Evolutionary conservation across 1,140 invertebrate genomes (phyloP), one percentile per base, ranked within the genome.

Genomic region (Sycophila sp.): DNA sequence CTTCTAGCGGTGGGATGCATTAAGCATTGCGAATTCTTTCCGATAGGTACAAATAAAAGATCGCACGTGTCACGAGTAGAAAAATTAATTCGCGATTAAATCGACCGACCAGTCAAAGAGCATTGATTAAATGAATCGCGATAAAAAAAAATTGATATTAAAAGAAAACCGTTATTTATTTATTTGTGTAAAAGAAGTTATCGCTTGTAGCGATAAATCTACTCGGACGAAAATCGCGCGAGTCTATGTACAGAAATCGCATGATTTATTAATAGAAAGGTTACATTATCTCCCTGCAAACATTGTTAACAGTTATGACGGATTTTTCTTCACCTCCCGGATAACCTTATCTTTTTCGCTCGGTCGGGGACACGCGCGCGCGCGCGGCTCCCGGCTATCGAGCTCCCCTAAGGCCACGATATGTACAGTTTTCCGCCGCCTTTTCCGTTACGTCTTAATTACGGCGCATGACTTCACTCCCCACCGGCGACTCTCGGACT

Each of bases 291-390:
- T 34, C 28, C 2, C 13, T 24, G 17, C 10, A 17, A 49, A 49
- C 17, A 49, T 49, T 63, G 28, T 63, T 63, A 63, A 63, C 60
- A 22, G 30, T 63, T 63, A 63, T 49, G 42, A 45, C 28, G 28
- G 32, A 65, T 51, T 65, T 65, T 65, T 53, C 47, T 38, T 38
- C 34, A 65, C 62, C 47, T 40, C 34, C 22, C 62, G 34, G 47
- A 65, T 53, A 65, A 53, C 62, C 32, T 65, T 65, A 65, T 65
- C 47, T 65, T 4, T 1, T 22, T 6, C 47, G 19, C 28, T 34
- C 22, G 30, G 30, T 63, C 47, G 32, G 34, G 24, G 62, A 65
- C 47, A 53, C 13, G 22, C 34, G 47, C 13, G 13, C 22, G 10
- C 15, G 2, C 11, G n/a, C n/a, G n/a, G n/a, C n/a, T n/a, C n/a